Conservation (phyloP, 2,888 invertebrate genomes). For the Cryptops parisi region DNA sequence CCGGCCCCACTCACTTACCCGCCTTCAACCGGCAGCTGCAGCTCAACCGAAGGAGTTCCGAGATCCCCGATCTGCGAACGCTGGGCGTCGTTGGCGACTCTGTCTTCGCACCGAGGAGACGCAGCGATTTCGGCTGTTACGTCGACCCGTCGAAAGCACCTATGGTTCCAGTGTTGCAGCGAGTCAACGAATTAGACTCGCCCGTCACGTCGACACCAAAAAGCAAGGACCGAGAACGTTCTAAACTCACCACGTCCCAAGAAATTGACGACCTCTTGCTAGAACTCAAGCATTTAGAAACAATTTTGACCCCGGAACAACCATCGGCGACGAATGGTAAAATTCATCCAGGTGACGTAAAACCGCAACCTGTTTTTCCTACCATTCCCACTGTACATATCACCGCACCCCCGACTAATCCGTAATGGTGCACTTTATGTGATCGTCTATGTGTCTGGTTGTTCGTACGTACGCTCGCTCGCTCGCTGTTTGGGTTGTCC, state of each 20-base stretch:
- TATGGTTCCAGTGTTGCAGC: not conserved
- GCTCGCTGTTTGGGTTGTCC: no score
- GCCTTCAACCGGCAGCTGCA: not conserved
- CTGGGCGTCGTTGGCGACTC: not conserved
- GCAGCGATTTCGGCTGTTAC: slow-evolving; percentile 9
- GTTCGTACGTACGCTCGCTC: no score
- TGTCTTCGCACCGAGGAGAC: not conserved
- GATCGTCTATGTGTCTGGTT: no score
- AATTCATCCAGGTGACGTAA: not conserved
- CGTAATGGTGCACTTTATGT: no score
- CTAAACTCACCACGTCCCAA: not conserved
- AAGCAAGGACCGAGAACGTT: not conserved
- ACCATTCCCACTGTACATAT: no score
- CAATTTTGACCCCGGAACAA: not conserved
- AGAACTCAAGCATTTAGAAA: slow-evolving; percentile 2
- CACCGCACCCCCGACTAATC: no score
- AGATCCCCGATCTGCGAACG: slow-evolving; percentile 5
- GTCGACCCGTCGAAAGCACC: not conserved
- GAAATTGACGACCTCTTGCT: slow-evolving; percentile 6
- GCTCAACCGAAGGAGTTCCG: slow-evolving; percentile 1
- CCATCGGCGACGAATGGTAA: not conserved
- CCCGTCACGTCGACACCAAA: not conserved
- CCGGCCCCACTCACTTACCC: not conserved
- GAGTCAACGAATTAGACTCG: not conserved
- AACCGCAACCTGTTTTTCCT: not conserved